Conservation (phyloP, 2,113 vertebrate genomes). For the Pleuronectes platessa region DNA sequence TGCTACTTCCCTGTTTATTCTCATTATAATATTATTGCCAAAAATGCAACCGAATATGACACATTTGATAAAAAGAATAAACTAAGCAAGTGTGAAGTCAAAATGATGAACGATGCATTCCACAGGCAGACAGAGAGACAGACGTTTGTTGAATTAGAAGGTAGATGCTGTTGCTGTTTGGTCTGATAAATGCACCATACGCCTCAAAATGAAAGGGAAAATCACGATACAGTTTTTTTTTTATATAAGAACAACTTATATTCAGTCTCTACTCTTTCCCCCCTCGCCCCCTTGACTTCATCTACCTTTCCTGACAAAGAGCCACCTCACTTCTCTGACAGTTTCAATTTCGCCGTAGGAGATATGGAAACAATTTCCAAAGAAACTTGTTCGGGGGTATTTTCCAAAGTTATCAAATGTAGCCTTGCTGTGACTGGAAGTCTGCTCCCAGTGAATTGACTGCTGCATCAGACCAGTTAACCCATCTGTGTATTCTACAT, state of each 20-base stretch:
- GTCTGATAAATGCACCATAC: conserved; percentile 1
- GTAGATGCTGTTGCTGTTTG: neutral
- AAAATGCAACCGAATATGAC: too few species aligned
- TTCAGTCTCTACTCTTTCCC: neutral
- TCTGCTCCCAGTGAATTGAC: conserved; percentile 15
- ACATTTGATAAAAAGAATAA: too few species aligned
- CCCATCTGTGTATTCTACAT: conserved; percentile 21
- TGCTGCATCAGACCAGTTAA: conserved; percentile 20
- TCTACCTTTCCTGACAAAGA: neutral
- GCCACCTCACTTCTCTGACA: neutral
- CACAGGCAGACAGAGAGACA: too few species aligned
- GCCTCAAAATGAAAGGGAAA: neutral
- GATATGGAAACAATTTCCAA: neutral
- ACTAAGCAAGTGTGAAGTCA: too few species aligned
- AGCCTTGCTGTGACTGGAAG: neutral
- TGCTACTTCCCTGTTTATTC: too few species aligned
- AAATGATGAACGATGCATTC: too few species aligned
- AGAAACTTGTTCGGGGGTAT: neutral
- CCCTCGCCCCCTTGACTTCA: neutral
- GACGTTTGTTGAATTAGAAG: too few species aligned
- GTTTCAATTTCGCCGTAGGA: neutral
- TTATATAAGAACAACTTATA: too few species aligned
- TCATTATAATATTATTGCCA: too few species aligned
- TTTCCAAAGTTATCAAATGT: conserved; percentile 5
- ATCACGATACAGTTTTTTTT: neutral